A percentile compares a stretch with the other conserved stretches of the same genome.
phyloP scores from a whole-genome alignment of 2,113 vertebrate genomes.

The Gnathonemus longibarbis region DNA sequence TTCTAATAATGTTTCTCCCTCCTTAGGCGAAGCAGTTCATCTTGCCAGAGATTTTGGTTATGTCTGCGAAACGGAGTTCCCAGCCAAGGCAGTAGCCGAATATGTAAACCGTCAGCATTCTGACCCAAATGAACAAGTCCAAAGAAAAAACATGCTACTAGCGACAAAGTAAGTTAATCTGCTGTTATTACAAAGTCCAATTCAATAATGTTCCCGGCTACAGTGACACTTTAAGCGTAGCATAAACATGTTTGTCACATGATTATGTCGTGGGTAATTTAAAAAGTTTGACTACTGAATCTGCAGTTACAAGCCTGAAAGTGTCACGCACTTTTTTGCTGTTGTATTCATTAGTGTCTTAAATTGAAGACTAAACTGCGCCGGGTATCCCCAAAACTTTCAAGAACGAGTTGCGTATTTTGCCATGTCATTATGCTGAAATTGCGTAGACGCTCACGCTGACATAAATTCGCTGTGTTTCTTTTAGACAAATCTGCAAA shows the following conservation, averaged over 20 bases:
- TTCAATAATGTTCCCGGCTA: background rate
- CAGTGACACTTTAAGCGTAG: background rate
- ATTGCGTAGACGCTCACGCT: slow-evolving; percentile 26
- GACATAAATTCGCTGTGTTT: slow-evolving; percentile 40
- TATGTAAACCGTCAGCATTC: slow-evolving; percentile 99
- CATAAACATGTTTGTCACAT: background rate
- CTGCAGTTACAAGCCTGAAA: background rate
- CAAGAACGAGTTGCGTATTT: background rate
- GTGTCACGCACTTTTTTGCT: background rate
- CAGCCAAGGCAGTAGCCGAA: slow-evolving; percentile 99
- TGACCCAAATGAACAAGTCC: slow-evolving; percentile 99
- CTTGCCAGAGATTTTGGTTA: slow-evolving; percentile 99
- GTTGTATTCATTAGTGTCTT: background rate
- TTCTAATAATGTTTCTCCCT: slow-evolving; percentile 11
- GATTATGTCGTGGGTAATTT: background rate
- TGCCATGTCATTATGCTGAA: background rate
- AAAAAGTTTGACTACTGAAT: background rate
- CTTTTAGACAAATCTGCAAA: slow-evolving; percentile 94
- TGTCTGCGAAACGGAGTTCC: slow-evolving; percentile 98
- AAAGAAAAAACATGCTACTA: slow-evolving; percentile 99
- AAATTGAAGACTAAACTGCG: background rate
- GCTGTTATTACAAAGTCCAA: slow-evolving; percentile 39
- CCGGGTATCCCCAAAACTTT: background rate
- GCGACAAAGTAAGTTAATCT: slow-evolving; percentile 90
- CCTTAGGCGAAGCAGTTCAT: slow-evolving; percentile 94